phyloP scores from a whole-genome alignment of 2,797 vertebrate species.

The Centroberyx gerrardi region DNA sequence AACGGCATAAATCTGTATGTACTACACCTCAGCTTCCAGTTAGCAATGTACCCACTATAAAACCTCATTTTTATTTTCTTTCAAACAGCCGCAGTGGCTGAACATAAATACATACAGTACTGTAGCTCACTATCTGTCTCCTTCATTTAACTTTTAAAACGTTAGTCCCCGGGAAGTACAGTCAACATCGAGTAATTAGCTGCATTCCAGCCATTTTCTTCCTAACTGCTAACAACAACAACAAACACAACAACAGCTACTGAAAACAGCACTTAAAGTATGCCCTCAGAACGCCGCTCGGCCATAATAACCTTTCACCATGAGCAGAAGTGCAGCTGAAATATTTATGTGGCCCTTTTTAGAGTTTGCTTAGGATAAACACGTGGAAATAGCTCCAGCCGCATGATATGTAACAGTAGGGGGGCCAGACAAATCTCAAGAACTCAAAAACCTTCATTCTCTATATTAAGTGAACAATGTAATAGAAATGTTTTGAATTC shows the following conservation, averaged over 20 bases:
- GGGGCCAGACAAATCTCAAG: conserved; percentile 8
- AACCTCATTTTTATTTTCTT: conserved; percentile 25
- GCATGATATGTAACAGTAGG: conserved; percentile 9
- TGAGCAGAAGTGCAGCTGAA: conserved; percentile 56
- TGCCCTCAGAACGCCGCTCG: conserved; percentile 25
- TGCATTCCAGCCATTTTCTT: conserved; percentile 42
- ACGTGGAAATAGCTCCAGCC: conserved; percentile 30
- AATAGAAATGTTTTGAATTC: not conserved
- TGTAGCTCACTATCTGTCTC: conserved; percentile 18
- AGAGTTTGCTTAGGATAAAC: conserved; percentile 45
- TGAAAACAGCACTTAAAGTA: conserved; percentile 40
- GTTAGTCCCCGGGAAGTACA: conserved; percentile 37
- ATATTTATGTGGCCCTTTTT: conserved; percentile 64
- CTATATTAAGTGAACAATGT: not conserved
- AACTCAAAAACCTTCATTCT: conserved; percentile 11
- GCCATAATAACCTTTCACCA: conserved; percentile 58
- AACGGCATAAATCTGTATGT: too few relatives aligned
- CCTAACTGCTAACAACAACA: conserved; percentile 44
- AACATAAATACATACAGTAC: conserved; percentile 24
- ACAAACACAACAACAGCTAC: conserved; percentile 4
- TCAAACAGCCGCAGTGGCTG: conserved; percentile 1
- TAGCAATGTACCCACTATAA: not conserved
- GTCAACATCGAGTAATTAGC: conserved; percentile 56
- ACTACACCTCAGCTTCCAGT: conserved; percentile 6
- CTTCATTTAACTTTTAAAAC: conserved; percentile 50